phyloP scores from a whole-genome alignment of 2,797 vertebrate genomes.

The Melanogrammus aeglefinus region DNA sequence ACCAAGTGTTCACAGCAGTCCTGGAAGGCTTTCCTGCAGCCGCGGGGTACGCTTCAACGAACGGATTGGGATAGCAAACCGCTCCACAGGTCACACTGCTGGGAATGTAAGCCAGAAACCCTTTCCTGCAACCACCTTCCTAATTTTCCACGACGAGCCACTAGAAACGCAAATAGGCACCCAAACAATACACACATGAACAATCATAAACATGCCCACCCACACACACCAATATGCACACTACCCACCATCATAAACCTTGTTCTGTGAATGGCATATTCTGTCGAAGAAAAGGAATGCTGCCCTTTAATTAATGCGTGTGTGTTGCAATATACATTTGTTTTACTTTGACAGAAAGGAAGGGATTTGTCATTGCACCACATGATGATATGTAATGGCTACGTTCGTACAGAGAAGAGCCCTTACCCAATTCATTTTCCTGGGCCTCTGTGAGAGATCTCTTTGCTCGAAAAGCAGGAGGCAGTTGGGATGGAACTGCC shows the following conservation, averaged over 20 bases:
- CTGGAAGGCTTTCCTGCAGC: slow-evolving; percentile 56
- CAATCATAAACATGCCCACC: not conserved
- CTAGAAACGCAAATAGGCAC: not conserved
- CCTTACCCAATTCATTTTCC: slow-evolving; percentile 38
- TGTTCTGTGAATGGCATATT: too few species aligned
- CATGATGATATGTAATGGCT: not conserved
- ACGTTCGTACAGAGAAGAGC: not conserved
- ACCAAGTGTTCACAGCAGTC: slow-evolving; percentile 67
- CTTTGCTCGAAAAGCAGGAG: slow-evolving; percentile 32
- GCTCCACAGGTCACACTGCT: slow-evolving; percentile 33
- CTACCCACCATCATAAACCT: not conserved
- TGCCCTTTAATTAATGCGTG: not conserved
- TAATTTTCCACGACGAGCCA: slow-evolving; percentile 21
- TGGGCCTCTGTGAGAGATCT: slow-evolving; percentile 50
- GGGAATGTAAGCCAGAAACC: slow-evolving; percentile 51
- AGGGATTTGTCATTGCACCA: not conserved
- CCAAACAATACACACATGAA: not conserved
- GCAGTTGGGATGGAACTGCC: too few species aligned
- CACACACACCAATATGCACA: not conserved
- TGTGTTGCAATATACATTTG: not conserved
- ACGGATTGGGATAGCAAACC: fast-evolving
- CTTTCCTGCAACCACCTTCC: slow-evolving; percentile 67
- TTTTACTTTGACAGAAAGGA: not conserved
- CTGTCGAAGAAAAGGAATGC: not conserved
- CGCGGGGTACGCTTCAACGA: fast-evolving